These are phyloP conservation scores for Ramazzottius varieornatus DNA, from an alignment of 2,888 invertebrate species.

Conservation along the genomic window DNA sequence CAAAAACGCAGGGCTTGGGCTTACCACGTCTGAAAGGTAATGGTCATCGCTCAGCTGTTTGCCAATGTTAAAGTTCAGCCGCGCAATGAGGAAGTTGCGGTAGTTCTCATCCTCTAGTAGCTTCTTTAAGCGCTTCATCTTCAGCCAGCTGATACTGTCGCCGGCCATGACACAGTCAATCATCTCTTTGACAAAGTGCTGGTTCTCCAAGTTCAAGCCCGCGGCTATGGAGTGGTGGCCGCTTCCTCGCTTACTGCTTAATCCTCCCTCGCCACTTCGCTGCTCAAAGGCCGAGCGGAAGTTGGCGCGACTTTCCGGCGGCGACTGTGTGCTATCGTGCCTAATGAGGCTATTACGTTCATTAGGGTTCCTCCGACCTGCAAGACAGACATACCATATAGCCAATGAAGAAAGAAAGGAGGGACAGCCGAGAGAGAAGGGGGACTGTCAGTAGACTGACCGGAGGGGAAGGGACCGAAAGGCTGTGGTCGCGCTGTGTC, in stretches of 20 bases:
- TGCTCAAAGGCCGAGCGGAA: constrained; percentile 5
- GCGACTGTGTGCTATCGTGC: constrained; percentile 13
- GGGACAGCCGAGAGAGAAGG: not conserved
- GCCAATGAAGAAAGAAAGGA: no score
- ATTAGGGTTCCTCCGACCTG: not conserved
- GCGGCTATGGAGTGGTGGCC: not conserved
- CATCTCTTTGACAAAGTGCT: constrained; percentile 70
- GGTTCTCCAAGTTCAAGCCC: constrained; percentile 38
- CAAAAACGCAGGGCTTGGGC: constrained; percentile 17
- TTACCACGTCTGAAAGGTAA: constrained; percentile 86
- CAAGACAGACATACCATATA: no score
- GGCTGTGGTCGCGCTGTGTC: constrained; percentile 20
- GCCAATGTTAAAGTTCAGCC: constrained; percentile 73
- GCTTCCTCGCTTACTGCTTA: not conserved
- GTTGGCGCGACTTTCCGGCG: constrained; percentile 7
- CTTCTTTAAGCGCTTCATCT: constrained; percentile 65
- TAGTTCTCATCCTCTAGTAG: constrained; percentile 97
- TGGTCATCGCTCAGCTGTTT: constrained; percentile 77
- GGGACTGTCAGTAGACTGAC: constrained; percentile 17
- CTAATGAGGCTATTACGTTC: not conserved
- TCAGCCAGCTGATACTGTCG: constrained; percentile 86
- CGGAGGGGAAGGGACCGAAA: constrained; percentile 48
- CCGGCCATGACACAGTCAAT: constrained; percentile 58
- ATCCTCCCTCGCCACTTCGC: not conserved
- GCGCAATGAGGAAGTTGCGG: constrained; percentile 73